Base-by-base conservation (phyloP, 2,113 vertebrate species). In the Ariopsis seemanni region DNA sequence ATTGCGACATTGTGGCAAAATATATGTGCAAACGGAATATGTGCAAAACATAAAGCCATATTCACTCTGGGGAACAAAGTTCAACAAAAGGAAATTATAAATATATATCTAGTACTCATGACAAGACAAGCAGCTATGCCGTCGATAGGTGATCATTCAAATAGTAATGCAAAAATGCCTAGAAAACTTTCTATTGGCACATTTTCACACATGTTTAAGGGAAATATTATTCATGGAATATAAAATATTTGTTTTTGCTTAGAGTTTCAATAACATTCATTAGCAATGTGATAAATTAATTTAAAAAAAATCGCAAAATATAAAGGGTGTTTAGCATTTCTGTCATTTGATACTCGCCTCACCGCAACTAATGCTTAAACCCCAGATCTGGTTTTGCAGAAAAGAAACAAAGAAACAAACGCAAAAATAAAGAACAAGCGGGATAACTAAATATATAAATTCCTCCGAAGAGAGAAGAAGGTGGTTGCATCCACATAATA, bases 1-100 rank as follows among this genome's bases (percentile, higher is more conserved):
- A 96, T 96, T 96, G 95, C 95, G 95, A 96, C 96, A 95, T 95
- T 95, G 92, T 93, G 62, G 91, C 93, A 93, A 93, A 90, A 95
- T 94, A 94, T 94, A 94, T 95, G 94, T 94, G 90, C 94, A 93
- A 94, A 95, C 58, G n/a, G 15, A 30, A 63, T 17, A 25, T 71
- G n/a, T 55, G 8, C 48, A 67, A 63, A 63, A 62, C 63, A 65
- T 85, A 50, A 86, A 30, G 9, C n/a, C 9, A 63, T 82, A 80
- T 78, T 58, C 52, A 30, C 15, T 80, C 77, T 57, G 17, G 65
- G 11, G 12, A 72, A 72, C 69, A 42, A 72, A 71, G n/a, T 1
- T 71, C 1, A 71, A 65, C 63, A 69, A 69, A 69, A 15, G 4
- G 67, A 30, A 69, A 48, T 20, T 72, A 30, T 30, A 63, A n/a